Percentiles rank a stretch among this genome's conserved stretches.
These are phyloP conservation scores for Orchestia grillus DNA, from an alignment of 1,140 invertebrate genomes.

Conservation along the genomic window DNA sequence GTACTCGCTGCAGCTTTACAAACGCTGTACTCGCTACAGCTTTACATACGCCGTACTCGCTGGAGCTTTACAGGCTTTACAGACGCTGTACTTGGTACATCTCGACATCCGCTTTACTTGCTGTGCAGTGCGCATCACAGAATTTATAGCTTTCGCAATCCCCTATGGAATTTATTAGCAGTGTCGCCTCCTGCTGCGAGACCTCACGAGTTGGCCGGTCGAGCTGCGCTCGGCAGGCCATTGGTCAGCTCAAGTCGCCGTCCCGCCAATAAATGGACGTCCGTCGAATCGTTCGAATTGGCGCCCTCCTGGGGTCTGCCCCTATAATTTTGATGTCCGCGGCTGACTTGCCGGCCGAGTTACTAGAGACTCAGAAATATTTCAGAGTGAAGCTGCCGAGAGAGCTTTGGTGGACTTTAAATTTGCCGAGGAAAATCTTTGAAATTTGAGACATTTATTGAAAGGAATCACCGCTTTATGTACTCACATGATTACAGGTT, in stretches of 20 bases:
- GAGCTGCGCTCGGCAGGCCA: neutral
- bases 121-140: neutral
- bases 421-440: neutral
- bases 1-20: neutral
- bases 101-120: neutral
- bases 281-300: slow-evolving; percentile 1
- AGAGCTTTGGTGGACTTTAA: neutral
- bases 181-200: neutral
- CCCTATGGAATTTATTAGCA: neutral
- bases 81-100: neutral
- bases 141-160: neutral
- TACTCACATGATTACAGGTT: neutral
- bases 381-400: neutral
- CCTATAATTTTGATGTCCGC: slow-evolving; percentile 31
- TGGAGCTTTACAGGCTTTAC: neutral
- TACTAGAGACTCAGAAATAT: slow-evolving; percentile 24
- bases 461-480: neutral
- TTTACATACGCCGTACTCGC: neutral
- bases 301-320: neutral
- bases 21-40: neutral
- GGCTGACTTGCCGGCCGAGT: neutral
- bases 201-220: neutral
- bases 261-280: neutral
- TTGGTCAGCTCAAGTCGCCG: neutral
- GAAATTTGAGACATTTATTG: neutral